phyloP scores from a whole-genome alignment of 1,140 invertebrate species.

The Delia radicum region DNA sequence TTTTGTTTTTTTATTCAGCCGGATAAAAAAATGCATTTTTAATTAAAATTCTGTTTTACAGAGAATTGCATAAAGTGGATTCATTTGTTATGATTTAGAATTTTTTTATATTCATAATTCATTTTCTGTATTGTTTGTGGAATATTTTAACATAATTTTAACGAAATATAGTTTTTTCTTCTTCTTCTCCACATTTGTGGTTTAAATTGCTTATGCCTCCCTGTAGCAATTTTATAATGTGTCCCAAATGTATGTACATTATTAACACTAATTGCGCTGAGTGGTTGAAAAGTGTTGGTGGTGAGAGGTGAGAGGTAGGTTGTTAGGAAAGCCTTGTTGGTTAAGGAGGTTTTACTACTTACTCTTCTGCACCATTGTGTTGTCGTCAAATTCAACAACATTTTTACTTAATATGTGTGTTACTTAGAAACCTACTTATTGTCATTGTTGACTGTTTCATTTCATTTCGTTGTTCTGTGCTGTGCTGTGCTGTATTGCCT shows the following conservation, averaged over 20 bases:
- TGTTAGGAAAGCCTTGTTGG: no score
- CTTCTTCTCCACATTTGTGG: not conserved
- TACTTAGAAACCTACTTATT: not conserved
- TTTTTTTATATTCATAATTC: not conserved
- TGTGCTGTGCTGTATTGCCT: not conserved
- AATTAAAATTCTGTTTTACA: not conserved
- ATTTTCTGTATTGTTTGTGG: not conserved
- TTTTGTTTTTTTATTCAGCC: no score
- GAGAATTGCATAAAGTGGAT: not conserved
- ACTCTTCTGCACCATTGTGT: no score
- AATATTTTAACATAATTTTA: not conserved
- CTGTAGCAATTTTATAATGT: constrained; percentile 18
- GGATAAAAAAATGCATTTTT: no score
- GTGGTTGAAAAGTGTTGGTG: not conserved
- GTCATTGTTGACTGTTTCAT: not conserved
- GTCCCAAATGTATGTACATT: constrained; percentile 19
- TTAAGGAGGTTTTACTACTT: no score
- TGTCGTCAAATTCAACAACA: not conserved
- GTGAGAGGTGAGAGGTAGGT: not conserved
- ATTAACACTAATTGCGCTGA: constrained; percentile 12
- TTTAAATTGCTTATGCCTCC: constrained; percentile 21
- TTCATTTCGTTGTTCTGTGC: not conserved
- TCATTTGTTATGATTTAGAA: not conserved
- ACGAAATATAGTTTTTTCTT: not conserved
- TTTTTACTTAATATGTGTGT: not conserved